phyloP scores from a whole-genome alignment of 1,140 invertebrate species.

The Cardiocondyla obscurior region DNA sequence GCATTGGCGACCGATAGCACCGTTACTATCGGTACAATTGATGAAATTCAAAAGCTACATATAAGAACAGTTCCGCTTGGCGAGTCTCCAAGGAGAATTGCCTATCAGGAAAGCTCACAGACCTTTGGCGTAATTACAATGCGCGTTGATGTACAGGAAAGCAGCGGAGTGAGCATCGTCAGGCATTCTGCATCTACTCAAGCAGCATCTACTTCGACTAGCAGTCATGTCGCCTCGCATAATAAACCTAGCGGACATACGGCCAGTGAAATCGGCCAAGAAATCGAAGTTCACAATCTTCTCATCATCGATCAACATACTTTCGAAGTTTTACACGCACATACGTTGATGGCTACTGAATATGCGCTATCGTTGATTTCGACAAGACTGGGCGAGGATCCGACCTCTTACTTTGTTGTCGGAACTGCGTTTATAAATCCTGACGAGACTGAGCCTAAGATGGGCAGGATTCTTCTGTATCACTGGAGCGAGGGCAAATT shows the following conservation, averaged over 20 bases:
- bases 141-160: constrained; percentile 93
- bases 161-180: constrained; percentile 87
- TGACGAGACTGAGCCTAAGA: constrained; percentile 97
- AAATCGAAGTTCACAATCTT: constrained; percentile 96
- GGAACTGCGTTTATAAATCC: constrained; percentile 97
- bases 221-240: constrained; percentile 83
- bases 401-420: constrained; percentile 95
- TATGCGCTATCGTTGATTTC: constrained; percentile 96
- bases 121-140: constrained; percentile 97
- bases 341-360: constrained; percentile 95
- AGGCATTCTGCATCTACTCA: constrained; percentile 92
- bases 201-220: constrained; percentile 83
- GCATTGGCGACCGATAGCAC: constrained; percentile 97
- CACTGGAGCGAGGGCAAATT: constrained; percentile 96
- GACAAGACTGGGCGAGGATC: constrained; percentile 95
- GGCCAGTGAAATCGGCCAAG: constrained; percentile 89
- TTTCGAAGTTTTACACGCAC: constrained; percentile 97
- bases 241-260: constrained; percentile 83
- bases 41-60: constrained; percentile 99
- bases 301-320: constrained; percentile 98
- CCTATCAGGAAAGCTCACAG: constrained; percentile 97
- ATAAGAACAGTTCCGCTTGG: constrained; percentile 97
- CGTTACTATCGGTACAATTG: constrained; percentile 98
- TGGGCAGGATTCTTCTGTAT: constrained; percentile 95
- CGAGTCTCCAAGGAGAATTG: constrained; percentile 96